Conservation (phyloP, 2,113 vertebrate species). For the Archilochus colubris region DNA sequence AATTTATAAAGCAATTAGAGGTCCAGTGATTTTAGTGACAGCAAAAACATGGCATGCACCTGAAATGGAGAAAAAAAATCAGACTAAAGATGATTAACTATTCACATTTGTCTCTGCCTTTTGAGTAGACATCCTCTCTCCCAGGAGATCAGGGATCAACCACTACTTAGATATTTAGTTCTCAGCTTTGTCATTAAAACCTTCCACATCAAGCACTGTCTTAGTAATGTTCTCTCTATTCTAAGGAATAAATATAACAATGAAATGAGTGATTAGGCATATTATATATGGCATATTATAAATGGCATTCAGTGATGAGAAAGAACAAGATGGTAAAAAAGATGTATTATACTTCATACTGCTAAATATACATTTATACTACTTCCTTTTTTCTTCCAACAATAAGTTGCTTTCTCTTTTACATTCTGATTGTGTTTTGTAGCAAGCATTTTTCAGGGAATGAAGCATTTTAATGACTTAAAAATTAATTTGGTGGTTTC, state of each 20-base stretch:
- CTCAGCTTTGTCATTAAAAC: not conserved
- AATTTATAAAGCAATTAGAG: not conserved
- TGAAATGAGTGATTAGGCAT: not conserved
- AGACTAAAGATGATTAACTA: slow-evolving; percentile 18
- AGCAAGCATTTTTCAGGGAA: slow-evolving; percentile 54
- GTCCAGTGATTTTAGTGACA: not conserved
- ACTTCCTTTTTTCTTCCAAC: not conserved
- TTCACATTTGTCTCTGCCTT: slow-evolving; percentile 29
- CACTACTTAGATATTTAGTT: slow-evolving; percentile 25
- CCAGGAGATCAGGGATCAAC: slow-evolving; percentile 36
- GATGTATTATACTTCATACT: not conserved
- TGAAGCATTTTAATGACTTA: slow-evolving; percentile 51
- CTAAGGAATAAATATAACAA: not conserved
- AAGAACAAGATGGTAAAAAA: not conserved
- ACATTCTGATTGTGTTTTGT: slow-evolving; percentile 38
- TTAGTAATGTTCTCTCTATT: slow-evolving; percentile 3
- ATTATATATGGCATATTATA: not conserved
- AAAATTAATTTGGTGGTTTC: slow-evolving; percentile 68
- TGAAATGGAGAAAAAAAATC: not conserved
- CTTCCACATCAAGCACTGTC: not conserved
- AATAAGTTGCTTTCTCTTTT: slow-evolving; percentile 24
- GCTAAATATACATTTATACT: not conserved
- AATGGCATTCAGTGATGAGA: not conserved
- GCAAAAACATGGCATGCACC: not conserved
- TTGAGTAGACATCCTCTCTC: slow-evolving; percentile 18